Evolutionary conservation across 2,797 vertebrate genomes (phyloP).

Genomic region (Hippopotamyrus pictus): DNA sequence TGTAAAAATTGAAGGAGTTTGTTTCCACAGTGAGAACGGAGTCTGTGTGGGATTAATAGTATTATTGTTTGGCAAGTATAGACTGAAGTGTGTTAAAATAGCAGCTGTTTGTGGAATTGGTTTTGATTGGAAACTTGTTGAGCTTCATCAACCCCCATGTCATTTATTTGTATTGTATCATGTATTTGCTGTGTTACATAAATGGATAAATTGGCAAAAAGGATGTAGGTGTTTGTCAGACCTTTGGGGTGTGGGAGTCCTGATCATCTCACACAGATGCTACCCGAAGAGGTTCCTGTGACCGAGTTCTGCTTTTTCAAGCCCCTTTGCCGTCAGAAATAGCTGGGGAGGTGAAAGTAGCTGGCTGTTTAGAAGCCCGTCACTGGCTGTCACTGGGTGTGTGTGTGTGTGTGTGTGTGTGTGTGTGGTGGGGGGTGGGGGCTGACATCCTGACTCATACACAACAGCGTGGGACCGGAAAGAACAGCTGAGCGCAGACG

Average conservation of each 20-base stretch:
- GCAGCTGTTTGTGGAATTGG: background rate
- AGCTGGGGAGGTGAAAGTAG: background rate
- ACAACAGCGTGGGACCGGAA: too few relatives aligned
- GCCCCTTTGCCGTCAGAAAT: background rate
- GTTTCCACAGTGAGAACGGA: background rate
- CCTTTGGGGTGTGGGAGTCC: background rate
- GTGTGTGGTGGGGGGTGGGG: background rate
- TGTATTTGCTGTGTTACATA: background rate
- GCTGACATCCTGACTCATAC: background rate
- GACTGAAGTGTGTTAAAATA: background rate
- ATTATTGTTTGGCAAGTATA: background rate
- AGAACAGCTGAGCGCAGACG: background rate
- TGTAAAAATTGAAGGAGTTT: background rate
- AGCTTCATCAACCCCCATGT: background rate
- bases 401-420: background rate
- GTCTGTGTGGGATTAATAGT: background rate
- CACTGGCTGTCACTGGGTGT: background rate
- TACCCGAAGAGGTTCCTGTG: background rate
- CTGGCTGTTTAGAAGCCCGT: background rate
- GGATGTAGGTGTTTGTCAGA: background rate
- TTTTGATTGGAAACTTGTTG: background rate
- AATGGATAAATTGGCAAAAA: background rate
- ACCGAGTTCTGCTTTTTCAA: background rate
- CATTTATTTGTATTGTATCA: background rate
- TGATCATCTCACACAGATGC: background rate